These are phyloP conservation scores for Coracopsis vasa DNA, from an alignment of 2,113 vertebrate species.

Conservation along the genomic window DNA sequence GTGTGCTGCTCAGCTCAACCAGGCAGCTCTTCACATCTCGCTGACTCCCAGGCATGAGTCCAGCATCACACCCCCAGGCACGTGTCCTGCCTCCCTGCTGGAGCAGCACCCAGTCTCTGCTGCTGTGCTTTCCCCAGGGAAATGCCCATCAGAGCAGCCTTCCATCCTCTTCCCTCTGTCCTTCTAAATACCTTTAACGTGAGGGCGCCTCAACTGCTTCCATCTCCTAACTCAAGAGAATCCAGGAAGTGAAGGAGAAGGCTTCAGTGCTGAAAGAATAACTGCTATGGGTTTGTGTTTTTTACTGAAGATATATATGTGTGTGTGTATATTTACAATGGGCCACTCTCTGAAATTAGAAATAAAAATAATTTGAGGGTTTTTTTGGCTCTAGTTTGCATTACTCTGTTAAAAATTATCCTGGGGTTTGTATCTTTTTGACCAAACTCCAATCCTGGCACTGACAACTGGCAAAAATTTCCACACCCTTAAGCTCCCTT, in stretches of 20 bases:
- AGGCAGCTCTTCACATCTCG: conserved; percentile 24
- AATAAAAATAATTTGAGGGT: neutral
- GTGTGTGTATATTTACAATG: neutral
- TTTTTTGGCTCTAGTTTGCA: neutral
- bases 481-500: neutral
- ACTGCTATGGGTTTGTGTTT: neutral
- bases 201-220: neutral
- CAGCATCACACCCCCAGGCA: neutral
- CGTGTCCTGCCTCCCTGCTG: neutral
- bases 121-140: neutral
- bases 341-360: neutral
- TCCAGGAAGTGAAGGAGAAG: neutral
- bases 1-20: conserved; percentile 3
- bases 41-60: conserved; percentile 30
- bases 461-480: neutral
- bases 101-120: neutral
- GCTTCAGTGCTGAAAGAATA: neutral
- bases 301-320: neutral
- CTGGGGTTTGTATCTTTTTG: neutral
- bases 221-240: neutral
- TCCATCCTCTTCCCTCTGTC: neutral
- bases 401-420: neutral
- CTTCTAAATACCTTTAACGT: neutral
- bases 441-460: neutral
- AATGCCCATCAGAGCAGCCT: neutral